Base-by-base conservation (phyloP, 2,797 vertebrate genomes). In the Muraenolepis orangiensis region DNA sequence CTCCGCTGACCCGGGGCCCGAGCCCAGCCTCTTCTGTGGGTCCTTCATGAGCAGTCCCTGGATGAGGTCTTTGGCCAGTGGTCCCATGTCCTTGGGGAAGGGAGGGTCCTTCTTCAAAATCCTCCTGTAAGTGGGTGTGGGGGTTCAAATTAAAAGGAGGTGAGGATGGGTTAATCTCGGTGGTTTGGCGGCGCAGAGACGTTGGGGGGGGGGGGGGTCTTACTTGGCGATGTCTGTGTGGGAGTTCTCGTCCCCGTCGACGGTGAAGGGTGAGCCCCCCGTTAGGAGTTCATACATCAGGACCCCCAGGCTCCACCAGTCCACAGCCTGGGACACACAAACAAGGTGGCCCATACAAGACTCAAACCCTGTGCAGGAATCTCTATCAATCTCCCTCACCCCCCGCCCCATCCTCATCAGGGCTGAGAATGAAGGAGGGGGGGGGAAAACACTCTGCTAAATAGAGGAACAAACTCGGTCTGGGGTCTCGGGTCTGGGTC, bases 281-380 rank as follows among this genome's bases (percentile, higher is more conserved):
- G 97, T 99, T 87, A 99, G 80, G 69, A 99, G 93, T 86, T 99
- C 98, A 76, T 99, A 99, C 96, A 98, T 98, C 74, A 99, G 89
- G 79, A 99, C 98, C 32, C 98, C 98, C 70, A 99, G 93, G 89
- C 98, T 99, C 98, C 98, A 99, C 98, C 98, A 99, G 92, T 99
- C 98, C 88, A 99, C 98, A 18, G 97, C 96, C 98, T 99, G 87
- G 0, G 92, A 83, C 12, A 71, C 72, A 83, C 1, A 26, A 7
- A 34, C 7, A 76, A 73, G 75, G 75, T 57, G 80, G 80, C 32
- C 71, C 68, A 78, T 1, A 30, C 68, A 20, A 73, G 77, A 84
- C 57, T 79, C 66, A 30, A 28, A 16, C 12, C 57, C 57, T n/a
- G 8, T 34, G 32, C 32, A 34, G 32, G 32, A 34, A 34, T 26